Base-by-base conservation (phyloP, 1,140 invertebrate species). In the Anagrus nilaparvatae region DNA sequence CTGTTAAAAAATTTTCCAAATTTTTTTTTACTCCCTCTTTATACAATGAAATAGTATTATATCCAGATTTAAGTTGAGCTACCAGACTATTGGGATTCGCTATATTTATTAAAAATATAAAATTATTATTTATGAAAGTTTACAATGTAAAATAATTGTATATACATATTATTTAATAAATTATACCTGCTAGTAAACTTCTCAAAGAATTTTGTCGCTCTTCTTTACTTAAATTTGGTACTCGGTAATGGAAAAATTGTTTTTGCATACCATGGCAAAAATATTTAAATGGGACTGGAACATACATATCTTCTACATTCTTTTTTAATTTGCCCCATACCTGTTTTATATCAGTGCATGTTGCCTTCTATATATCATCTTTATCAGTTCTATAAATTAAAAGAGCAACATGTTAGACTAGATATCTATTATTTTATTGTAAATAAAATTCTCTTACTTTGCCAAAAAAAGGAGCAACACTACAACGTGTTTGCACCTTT, bases 341-440 rank as follows among this genome's bases (percentile, higher is more conserved):
- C 14, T 46, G 44, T 20, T 32, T 36, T 1, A 46, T 14, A 30
- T 46, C 44, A 12, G 44, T 46, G 41, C 38, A 46, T 3, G 44
- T 31, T 4, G 34, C 21, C 10, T 40, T 19, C 14, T 46, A 33
- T 10, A 46, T 24, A n/a, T 29, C 13, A 14, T 19, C 3, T n/a
- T 10, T 17, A 19, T 1, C 4, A 16, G 28, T 37, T 32, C 44
- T 46, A 29, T 9, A 27, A 28, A 28, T 17, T 18, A 16, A 25
- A 28, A 17, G 10, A 6, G 7, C n/a, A n/a, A n/a, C n/a, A 5
- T 34, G 4, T 18, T 34, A 28, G 28, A 28, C 16, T 39, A 14
- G 14, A 3, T 12, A 25, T 17, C 14, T 34, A 17, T 34, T 17
- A 14, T 28, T 28, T 27, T 14, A 14, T 16, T 14, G 4, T 17